Percentiles rank a stretch among this genome's conserved stretches.
phyloP scores from a whole-genome alignment of 2,113 vertebrate species.

The Anthoscopus minutus region DNA sequence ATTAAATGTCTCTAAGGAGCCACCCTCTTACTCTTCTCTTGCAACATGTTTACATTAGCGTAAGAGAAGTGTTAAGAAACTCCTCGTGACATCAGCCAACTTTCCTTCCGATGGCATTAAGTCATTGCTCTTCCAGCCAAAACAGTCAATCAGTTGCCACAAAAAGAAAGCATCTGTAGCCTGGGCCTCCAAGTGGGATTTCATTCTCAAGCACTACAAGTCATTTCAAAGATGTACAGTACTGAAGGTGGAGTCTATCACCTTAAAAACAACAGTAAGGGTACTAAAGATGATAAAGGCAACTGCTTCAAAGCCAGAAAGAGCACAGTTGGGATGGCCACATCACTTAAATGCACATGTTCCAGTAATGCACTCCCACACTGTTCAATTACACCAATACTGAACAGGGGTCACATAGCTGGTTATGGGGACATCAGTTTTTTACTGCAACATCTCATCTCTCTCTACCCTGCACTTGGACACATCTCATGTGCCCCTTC shows the following conservation, averaged over 20 bases:
- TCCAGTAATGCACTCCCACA: neutral
- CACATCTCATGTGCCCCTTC: neutral
- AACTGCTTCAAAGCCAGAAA: neutral
- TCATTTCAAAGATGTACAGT: neutral
- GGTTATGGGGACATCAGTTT: neutral
- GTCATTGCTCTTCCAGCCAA: neutral
- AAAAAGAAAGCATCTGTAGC: neutral
- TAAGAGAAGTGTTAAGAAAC: neutral
- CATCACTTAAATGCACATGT: neutral
- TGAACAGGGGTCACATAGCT: neutral
- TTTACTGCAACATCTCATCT: neutral
- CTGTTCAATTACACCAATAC: neutral
- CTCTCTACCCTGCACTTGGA: neutral
- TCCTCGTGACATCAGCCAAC: neutral
- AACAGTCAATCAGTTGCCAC: neutral
- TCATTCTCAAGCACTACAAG: neutral
- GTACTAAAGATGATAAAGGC: neutral
- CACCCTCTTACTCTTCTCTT: neutral
- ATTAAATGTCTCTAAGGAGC: neutral
- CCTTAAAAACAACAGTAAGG: neutral
- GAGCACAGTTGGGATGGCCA: neutral
- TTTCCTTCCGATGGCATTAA: neutral
- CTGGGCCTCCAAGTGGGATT: neutral
- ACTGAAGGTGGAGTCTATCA: neutral
- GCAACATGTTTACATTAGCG: fast-evolving